These are phyloP conservation scores for Ophion costatus DNA, from an alignment of 2,888 invertebrate species.

Conservation along the genomic window DNA sequence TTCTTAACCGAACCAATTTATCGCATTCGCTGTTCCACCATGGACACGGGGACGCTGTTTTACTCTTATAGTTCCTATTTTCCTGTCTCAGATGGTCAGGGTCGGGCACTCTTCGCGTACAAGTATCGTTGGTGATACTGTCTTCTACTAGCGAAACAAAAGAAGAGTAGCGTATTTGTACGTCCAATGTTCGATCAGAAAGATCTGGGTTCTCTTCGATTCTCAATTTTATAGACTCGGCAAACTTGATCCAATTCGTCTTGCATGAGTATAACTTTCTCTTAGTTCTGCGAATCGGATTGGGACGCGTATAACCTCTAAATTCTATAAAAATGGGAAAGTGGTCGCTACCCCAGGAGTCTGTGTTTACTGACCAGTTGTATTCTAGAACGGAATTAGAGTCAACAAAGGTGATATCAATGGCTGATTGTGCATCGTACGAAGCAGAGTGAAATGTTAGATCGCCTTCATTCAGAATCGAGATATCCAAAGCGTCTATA, in stretches of 20 bases:
- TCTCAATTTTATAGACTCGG: neutral
- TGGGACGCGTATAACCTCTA: neutral
- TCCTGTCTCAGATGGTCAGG: no score
- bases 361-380: constrained; percentile 27
- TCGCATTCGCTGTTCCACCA: no score
- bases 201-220: neutral
- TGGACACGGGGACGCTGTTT: neutral
- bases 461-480: constrained; percentile 37
- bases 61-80: no score
- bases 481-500: constrained; percentile 23
- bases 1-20: no score
- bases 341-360: constrained; percentile 52
- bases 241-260: constrained; percentile 32
- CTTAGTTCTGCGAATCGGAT: neutral
- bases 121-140: constrained; percentile 7
- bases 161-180: constrained; percentile 8
- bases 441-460: constrained; percentile 23
- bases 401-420: constrained; percentile 49
- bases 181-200: neutral
- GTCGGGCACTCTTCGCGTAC: no score
- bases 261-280: constrained; percentile 24
- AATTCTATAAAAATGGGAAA: constrained; percentile 34
- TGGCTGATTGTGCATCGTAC: constrained; percentile 21
- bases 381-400: neutral
- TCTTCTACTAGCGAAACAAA: constrained; percentile 19